phyloP scores from a whole-genome alignment of 2,113 vertebrate genomes.

The Bos javanicus region DNA sequence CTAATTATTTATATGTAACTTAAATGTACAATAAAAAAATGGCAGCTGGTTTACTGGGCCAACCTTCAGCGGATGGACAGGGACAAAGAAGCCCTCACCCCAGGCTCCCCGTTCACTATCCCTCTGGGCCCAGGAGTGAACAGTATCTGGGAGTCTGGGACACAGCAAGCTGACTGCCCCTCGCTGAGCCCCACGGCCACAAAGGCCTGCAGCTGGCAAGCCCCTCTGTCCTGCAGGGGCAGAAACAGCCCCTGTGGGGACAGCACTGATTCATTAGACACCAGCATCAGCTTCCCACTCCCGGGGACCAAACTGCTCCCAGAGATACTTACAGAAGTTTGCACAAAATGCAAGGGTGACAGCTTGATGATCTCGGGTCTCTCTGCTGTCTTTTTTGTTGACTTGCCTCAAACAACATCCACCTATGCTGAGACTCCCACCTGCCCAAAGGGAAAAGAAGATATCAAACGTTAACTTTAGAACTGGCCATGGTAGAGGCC shows the following conservation, averaged over 20 bases:
- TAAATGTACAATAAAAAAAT: background rate
- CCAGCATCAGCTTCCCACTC: background rate
- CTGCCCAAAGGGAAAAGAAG: background rate
- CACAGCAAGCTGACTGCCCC: too few relatives aligned
- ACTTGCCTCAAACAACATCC: background rate
- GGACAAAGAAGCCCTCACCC: background rate
- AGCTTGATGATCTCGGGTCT: background rate
- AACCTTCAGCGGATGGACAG: too few relatives aligned
- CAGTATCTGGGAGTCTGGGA: background rate
- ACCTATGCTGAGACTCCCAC: background rate
- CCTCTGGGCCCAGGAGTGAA: background rate
- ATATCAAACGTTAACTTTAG: background rate
- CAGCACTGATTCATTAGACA: background rate
- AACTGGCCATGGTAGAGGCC: background rate
- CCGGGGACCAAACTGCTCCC: background rate
- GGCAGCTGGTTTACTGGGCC: background rate
- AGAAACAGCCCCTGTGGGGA: background rate
- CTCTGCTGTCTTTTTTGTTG: background rate
- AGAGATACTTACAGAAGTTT: background rate
- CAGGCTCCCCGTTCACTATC: too few relatives aligned
- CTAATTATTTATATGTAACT: background rate
- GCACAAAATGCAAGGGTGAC: background rate
- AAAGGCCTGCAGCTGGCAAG: background rate
- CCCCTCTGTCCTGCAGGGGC: background rate
- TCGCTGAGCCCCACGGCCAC: background rate